A percentile compares a stretch with the other conserved stretches of the same genome.
These are phyloP conservation scores for Phyllopteryx taeniolatus DNA, from an alignment of 2,113 vertebrate species.

Conservation along the genomic window DNA sequence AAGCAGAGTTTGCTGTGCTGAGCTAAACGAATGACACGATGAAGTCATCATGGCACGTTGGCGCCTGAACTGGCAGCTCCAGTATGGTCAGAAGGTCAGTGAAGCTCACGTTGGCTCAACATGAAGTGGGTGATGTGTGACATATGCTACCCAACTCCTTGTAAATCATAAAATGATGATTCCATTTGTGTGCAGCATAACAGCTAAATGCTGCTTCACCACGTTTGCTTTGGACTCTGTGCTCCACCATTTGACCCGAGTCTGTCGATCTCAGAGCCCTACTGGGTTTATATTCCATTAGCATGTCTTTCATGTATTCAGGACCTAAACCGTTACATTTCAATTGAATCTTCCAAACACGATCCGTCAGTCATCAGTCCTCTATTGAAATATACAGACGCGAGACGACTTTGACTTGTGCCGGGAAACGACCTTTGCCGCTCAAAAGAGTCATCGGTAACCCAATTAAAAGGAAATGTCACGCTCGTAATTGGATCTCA, in stretches of 20 bases:
- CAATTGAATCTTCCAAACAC: background rate
- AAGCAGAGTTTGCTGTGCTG: background rate
- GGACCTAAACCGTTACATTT: background rate
- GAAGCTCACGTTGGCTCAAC: background rate
- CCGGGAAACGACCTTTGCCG: slow-evolving; percentile 74
- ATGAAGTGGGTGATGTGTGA: background rate
- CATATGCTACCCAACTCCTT: slow-evolving; percentile 27
- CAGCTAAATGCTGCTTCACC: too few species aligned
- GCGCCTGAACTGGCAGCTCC: background rate
- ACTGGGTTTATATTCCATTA: too few species aligned
- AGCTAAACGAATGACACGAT: background rate
- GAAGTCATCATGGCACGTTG: background rate
- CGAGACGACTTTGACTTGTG: slow-evolving; percentile 59
- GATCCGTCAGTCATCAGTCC: slow-evolving; percentile 38
- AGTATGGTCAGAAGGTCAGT: background rate
- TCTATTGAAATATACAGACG: slow-evolving; percentile 37
- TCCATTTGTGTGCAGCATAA: background rate
- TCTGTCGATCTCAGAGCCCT: too few species aligned
- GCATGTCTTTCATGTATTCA: too few species aligned
- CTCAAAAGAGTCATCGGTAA: slow-evolving; percentile 68
- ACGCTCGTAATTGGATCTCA: slow-evolving; percentile 71
- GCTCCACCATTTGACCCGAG: too few species aligned
- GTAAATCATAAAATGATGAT: too few species aligned
- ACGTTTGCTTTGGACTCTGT: too few species aligned
- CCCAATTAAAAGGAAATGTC: slow-evolving; percentile 80